Conservation (phyloP, 2,797 vertebrate species). For the Molossus alvarezi region DNA sequence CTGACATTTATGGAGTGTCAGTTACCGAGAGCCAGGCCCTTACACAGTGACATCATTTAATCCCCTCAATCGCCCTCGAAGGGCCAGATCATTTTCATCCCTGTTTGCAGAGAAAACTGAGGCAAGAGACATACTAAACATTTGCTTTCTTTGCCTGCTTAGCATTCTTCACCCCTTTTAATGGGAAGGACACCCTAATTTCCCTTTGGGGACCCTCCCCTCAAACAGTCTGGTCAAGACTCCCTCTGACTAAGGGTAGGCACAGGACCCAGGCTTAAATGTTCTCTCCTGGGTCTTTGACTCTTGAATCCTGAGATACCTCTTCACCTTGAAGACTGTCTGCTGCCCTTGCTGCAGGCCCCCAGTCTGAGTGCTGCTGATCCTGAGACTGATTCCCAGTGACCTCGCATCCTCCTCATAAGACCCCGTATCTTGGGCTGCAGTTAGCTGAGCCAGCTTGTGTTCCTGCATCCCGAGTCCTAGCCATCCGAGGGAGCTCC, state of each 20-base stretch:
- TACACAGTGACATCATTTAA: background rate
- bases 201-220: background rate
- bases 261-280: background rate
- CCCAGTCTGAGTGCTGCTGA: background rate
- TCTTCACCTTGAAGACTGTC: background rate
- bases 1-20: conserved; percentile 75
- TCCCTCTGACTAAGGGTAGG: background rate
- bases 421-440: background rate
- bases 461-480: background rate
- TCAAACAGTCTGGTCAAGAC: background rate
- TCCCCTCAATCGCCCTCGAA: background rate
- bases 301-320: background rate
- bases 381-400: background rate
- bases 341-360: background rate
- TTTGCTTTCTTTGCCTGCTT: background rate
- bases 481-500: fast-evolving
- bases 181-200: background rate
- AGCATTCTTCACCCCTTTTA: background rate
- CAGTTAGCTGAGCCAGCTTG: background rate
- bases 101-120: background rate
- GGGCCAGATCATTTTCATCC: background rate
- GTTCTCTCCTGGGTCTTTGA: background rate
- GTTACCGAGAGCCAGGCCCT: conserved; percentile 56
- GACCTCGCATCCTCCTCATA: fast-evolving
- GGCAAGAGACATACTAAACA: fast-evolving